Percentiles rank a stretch among this genome's conserved stretches.
Conservation (phyloP, 2,797 vertebrate genomes). For the Ceryle rudis region DNA sequence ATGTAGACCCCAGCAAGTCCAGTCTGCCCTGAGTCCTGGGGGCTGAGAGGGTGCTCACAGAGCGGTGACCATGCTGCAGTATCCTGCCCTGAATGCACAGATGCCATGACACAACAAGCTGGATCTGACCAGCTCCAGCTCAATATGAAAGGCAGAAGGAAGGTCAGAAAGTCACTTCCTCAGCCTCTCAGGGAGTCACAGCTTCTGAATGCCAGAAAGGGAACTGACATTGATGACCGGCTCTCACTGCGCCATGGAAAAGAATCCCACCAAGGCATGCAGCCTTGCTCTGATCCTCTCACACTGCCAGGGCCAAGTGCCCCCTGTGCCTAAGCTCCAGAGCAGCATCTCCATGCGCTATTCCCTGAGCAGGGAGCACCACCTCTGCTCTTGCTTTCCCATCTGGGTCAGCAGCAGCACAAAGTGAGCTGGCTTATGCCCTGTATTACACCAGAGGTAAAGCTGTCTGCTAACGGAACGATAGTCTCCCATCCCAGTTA, state of each 20-base stretch:
- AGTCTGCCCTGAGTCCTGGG: not conserved
- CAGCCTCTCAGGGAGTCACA: not conserved
- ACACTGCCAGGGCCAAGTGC: not conserved
- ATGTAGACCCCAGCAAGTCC: not conserved
- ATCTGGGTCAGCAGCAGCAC: not conserved
- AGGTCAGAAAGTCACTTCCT: not conserved
- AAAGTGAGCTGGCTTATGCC: not conserved
- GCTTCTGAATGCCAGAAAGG: not conserved
- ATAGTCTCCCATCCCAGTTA: not conserved
- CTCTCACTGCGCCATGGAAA: not conserved
- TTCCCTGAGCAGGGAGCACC: not conserved
- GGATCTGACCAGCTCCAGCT: not conserved
- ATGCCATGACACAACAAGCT: rapidly evolving
- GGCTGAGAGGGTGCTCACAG: not conserved
- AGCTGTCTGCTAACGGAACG: not conserved
- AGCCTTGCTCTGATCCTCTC: not conserved
- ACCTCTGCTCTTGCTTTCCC: not conserved
- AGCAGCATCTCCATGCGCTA: no score
- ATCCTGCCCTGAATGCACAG: not conserved
- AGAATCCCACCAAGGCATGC: not conserved
- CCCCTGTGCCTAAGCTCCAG: not conserved
- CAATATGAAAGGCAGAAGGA: not conserved
- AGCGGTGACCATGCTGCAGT: not conserved
- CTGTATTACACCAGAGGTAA: not conserved
- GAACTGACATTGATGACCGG: not conserved